Evolutionary conservation across 2,797 vertebrate species (phyloP).

Genomic region (Anguilla megastoma): DNA sequence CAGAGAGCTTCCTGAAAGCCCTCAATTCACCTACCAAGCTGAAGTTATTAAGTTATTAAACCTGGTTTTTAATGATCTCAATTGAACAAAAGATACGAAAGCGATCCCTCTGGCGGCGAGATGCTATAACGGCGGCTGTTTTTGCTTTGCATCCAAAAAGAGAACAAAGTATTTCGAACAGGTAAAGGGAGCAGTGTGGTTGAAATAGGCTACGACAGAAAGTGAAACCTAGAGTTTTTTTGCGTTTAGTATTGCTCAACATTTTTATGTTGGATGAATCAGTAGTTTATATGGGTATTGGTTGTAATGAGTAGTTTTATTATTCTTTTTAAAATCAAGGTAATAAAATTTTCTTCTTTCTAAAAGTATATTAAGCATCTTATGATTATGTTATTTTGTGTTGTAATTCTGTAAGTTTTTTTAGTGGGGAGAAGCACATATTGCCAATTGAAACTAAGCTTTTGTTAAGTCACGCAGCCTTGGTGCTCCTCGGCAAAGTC

Average conservation of each 20-base stretch:
- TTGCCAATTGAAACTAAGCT: no score
- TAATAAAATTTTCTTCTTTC: no score
- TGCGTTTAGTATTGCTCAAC: no score
- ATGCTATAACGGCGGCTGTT: neutral
- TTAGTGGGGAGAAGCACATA: no score
- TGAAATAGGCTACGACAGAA: neutral
- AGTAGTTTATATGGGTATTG: no score
- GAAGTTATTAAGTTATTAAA: neutral
- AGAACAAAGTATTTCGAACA: neutral
- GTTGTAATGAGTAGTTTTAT: no score
- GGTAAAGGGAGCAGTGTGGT: neutral
- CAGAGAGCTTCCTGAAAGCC: neutral
- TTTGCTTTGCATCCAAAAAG: neutral
- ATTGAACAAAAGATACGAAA: neutral
- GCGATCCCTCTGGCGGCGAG: neutral
- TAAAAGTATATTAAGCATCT: no score
- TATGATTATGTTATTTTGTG: no score
- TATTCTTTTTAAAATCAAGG: no score
- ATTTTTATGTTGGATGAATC: no score
- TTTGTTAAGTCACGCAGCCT: neutral
- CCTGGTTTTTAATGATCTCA: neutral
- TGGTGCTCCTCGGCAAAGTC: neutral
- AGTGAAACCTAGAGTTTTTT: neutral
- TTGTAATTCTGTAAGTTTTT: no score
- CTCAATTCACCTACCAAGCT: neutral